phyloP scores from a whole-genome alignment of 2,797 vertebrate species.

The Sciaenops ocellatus region DNA sequence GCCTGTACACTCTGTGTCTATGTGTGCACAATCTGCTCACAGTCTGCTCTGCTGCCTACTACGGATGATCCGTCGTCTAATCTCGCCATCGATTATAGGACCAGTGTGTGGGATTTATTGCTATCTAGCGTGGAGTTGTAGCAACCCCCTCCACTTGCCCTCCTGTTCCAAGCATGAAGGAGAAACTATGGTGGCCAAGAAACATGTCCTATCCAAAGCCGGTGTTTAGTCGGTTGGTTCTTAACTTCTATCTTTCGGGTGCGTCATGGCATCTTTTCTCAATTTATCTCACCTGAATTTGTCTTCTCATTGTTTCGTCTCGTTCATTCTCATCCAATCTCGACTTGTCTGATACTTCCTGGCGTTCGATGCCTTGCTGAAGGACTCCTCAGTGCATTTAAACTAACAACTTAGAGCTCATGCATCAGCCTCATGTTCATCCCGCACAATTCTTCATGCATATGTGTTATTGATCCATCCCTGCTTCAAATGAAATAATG shows the following conservation, averaged over 20 bases:
- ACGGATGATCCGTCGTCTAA: no score
- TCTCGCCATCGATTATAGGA: no score
- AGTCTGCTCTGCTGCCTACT: not conserved
- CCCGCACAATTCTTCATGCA: not conserved
- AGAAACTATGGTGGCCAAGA: no score
- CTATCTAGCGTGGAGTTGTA: no score
- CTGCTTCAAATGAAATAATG: slow-evolving; percentile 43
- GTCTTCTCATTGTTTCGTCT: not conserved
- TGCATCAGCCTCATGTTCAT: not conserved
- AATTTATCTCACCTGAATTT: not conserved
- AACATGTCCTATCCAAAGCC: no score
- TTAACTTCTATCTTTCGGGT: not conserved
- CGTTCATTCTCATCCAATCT: not conserved
- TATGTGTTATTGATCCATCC: not conserved
- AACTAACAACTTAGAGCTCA: not conserved
- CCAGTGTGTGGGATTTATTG: no score
- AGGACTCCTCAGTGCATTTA: not conserved
- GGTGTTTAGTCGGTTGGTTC: no score
- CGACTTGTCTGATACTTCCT: not conserved
- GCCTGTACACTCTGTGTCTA: not conserved
- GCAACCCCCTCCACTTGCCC: no score
- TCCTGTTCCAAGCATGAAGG: no score
- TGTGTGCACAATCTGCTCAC: not conserved
- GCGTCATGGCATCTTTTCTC: not conserved
- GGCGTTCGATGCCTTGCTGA: not conserved